Base-by-base conservation (phyloP, 2,888 invertebrate species). In the Spisula subtruncata region DNA sequence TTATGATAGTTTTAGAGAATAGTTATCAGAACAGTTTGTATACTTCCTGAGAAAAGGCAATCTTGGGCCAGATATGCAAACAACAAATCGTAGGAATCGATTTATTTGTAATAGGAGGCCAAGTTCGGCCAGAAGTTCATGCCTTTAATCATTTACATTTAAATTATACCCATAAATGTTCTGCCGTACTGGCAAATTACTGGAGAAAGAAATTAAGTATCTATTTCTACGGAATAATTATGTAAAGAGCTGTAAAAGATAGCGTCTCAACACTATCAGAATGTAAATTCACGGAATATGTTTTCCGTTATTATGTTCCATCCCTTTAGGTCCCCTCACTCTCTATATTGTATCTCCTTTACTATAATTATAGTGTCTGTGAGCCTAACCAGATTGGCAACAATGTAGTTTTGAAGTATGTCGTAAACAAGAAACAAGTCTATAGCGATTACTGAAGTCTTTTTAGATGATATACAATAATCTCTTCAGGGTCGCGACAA, bases 241-340 rank as follows among this genome's bases (percentile, higher is more conserved):
- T n/a, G n/a, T n/a, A n/a, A n/a, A n/a, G n/a, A n/a, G n/a, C n/a
- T n/a, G n/a, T n/a, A n/a, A n/a, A n/a, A n/a, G n/a, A n/a, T n/a
- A 82, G 56, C 29, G 82, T 29, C 82, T 32, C 80, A 10, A n/a
- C 32, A 80, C 48, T 48, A 80, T 80, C 80, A 32, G 82, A 56
- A 82, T 82, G 82, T 56, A 82, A 82, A 82, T 82, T 82, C 56
- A 18, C 2, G 54, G 80, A 54, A 56, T 56, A 82, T 25, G 25
- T 54, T 71, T 56, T 54, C 82, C 56, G 35, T 82, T n/a, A 81
- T 82, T 82, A 56, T 32, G 56, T 56, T 82, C 18, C 4, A 71
- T 71, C 14, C 71, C 32, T 32, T 32, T 71, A n/a, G 12, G 8
- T 29, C n/a, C 29, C 29, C 32, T 12, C n/a, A n/a, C n/a, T n/a